These are phyloP conservation scores for Cyprichromis sp. DNA, from an alignment of 2,113 vertebrate species.

Conservation along the genomic window DNA sequence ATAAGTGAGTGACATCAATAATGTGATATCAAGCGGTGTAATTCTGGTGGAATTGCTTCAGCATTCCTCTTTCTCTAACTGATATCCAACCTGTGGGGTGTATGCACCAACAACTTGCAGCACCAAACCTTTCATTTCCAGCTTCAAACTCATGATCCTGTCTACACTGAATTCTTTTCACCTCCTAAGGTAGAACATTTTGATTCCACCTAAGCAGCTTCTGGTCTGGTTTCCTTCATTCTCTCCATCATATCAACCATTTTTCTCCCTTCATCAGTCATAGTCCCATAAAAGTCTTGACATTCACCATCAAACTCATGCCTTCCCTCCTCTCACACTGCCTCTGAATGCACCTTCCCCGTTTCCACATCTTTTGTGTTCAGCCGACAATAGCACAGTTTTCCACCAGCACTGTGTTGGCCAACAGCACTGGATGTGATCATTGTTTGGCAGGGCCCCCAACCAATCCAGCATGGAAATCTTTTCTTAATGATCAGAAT, in stretches of 20 bases:
- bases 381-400: neutral
- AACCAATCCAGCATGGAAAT: neutral
- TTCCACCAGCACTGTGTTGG: neutral
- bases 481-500: neutral
- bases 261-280: neutral
- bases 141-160: accelerated
- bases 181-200: neutral
- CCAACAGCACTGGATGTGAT: neutral
- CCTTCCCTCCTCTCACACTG: neutral
- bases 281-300: neutral
- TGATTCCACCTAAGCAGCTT: neutral
- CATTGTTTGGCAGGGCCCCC: neutral
- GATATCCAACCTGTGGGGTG: neutral
- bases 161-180: neutral
- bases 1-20: neutral
- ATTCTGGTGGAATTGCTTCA: neutral
- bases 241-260: neutral
- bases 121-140: neutral
- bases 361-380: neutral
- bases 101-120: neutral
- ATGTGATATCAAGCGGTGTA: accelerated
- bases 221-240: accelerated
- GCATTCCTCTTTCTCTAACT: neutral
- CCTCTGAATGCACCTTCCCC: neutral
- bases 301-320: neutral